These are phyloP conservation scores for Platynereis dumerilii DNA, from an alignment of 2,888 invertebrate genomes.

Conservation along the genomic window DNA sequence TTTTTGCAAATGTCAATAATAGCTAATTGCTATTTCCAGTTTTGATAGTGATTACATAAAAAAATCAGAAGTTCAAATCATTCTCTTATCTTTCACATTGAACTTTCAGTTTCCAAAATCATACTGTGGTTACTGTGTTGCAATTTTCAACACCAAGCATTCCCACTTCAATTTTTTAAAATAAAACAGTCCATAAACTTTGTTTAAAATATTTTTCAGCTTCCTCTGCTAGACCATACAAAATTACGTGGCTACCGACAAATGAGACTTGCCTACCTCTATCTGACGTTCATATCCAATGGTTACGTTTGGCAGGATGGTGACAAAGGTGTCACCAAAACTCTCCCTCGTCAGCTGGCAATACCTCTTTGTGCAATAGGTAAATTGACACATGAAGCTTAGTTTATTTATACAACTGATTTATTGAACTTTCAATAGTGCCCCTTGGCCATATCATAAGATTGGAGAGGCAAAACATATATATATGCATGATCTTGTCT, in stretches of 20 bases:
- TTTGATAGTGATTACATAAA: too few species aligned
- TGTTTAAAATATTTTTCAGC: slow-evolving; percentile 35
- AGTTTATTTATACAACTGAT: too few species aligned
- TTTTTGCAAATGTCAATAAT: too few species aligned
- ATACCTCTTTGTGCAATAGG: slow-evolving; percentile 1
- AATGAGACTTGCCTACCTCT: slow-evolving; percentile 48
- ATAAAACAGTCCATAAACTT: not conserved
- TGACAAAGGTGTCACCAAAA: slow-evolving; percentile 45
- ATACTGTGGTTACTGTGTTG: not conserved
- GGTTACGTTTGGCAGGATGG: slow-evolving; percentile 59
- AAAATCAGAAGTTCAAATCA: too few species aligned
- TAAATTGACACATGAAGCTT: too few species aligned
- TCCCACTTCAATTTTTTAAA: not conserved
- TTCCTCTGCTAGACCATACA: slow-evolving; percentile 44
- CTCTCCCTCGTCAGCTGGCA: not conserved
- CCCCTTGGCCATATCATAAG: too few species aligned
- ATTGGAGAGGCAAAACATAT: too few species aligned
- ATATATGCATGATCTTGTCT: too few species aligned
- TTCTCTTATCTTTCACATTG: too few species aligned
- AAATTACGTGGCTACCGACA: slow-evolving; percentile 41
- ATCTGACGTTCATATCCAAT: slow-evolving; percentile 46
- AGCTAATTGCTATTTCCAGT: too few species aligned
- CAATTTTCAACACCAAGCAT: not conserved
- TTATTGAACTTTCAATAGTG: too few species aligned
- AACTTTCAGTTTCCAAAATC: too few species aligned